phyloP scores from a whole-genome alignment of 2,888 invertebrate genomes.

The Tetheella fluctuosa region DNA sequence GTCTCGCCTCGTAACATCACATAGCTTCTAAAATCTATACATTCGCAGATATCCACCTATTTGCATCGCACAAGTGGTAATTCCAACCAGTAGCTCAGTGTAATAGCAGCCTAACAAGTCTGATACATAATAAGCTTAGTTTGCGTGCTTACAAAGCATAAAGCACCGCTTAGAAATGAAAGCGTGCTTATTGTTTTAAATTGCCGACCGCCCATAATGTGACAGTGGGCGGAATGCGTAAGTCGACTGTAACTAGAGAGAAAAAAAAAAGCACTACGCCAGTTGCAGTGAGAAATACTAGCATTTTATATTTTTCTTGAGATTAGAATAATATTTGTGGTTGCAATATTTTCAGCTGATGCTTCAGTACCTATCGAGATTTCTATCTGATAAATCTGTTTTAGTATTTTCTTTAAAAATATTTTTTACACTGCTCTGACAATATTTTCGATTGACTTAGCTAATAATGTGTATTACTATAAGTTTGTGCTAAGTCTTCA shows the following conservation, averaged over 20 bases:
- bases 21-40: too few relatives aligned
- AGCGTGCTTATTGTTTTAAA: slow-evolving; percentile 81
- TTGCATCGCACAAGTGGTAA: not conserved
- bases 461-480: not conserved
- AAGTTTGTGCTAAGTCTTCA: not conserved
- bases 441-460: not conserved
- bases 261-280: slow-evolving; percentile 16
- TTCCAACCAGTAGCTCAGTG: not conserved
- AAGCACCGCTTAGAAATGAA: slow-evolving; percentile 69
- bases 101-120: slow-evolving; percentile 30
- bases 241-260: slow-evolving; percentile 34
- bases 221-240: slow-evolving; percentile 70
- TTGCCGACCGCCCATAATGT: slow-evolving; percentile 74
- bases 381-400: not conserved
- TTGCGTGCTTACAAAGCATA: slow-evolving; percentile 72
- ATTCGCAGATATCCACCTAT: not conserved
- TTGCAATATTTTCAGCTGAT: slow-evolving; percentile 1
- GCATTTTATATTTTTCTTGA: not conserved
- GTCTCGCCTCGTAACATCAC: too few relatives aligned
- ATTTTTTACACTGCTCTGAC: not conserved
- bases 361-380: not conserved
- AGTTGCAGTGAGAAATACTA: not conserved
- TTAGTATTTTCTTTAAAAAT: not conserved
- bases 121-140: slow-evolving; percentile 33
- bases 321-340: not conserved